A percentile compares a stretch with the other conserved stretches of the same genome.
These are phyloP conservation scores for Hyppa rectilinea DNA, from an alignment of 2,888 invertebrate genomes.

Conservation along the genomic window DNA sequence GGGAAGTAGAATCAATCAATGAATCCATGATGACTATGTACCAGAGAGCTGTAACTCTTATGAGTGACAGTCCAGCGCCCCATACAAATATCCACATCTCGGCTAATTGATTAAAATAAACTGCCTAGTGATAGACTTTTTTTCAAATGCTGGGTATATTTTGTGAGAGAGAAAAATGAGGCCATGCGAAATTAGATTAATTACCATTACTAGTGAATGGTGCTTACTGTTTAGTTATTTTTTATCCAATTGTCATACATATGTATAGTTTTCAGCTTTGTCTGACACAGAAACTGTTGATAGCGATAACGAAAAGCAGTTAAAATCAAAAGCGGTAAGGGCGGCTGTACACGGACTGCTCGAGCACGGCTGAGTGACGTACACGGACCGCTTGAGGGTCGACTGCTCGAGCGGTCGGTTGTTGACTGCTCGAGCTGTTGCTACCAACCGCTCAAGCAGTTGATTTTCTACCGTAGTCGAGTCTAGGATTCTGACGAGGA, in stretches of 20 bases:
- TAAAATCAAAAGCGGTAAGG: no score
- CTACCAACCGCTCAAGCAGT: conserved; percentile 51
- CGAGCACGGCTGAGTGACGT: conserved; percentile 19
- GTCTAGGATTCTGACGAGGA: conserved; percentile 60
- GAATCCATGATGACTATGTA: not conserved
- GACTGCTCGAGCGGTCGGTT: conserved; percentile 56
- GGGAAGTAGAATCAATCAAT: conserved; percentile 4
- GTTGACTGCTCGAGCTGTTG: conserved; percentile 52
- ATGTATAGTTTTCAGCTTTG: no score
- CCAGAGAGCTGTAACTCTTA: not conserved
- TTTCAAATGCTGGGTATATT: not conserved
- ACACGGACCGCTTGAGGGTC: conserved; percentile 22
- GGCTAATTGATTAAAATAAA: not conserved
- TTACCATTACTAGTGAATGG: no score
- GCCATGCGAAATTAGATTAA: no score
- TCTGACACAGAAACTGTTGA: no score
- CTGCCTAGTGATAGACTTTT: conserved; percentile 5
- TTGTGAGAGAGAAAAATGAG: not conserved
- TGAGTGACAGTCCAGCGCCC: conserved; percentile 2
- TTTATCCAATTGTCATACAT: no score
- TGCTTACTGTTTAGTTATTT: no score
- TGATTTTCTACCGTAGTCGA: conserved; percentile 57
- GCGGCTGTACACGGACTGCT: conserved; percentile 11
- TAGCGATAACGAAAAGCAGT: no score
- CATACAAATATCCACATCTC: conserved; percentile 7